These are phyloP conservation scores for Andrena minutula DNA, from an alignment of 2,888 invertebrate species.

Conservation along the genomic window DNA sequence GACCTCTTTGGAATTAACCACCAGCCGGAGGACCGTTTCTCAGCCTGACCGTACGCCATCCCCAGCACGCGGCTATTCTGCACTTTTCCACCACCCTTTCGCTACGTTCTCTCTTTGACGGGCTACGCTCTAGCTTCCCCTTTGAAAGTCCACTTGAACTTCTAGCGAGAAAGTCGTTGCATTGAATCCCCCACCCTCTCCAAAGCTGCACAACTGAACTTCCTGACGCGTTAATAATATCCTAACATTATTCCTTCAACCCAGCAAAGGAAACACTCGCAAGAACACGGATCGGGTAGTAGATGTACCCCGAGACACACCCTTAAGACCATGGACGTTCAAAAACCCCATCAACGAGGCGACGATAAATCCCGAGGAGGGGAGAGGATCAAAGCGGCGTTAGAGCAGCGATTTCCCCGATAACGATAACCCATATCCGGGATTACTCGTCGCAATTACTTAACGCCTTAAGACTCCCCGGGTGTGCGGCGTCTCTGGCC, in stretches of 20 bases:
- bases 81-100: slow-evolving; percentile 1
- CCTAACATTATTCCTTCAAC: too few relatives aligned
- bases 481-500: slow-evolving; percentile 60
- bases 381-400: slow-evolving; percentile 35
- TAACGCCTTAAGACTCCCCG: slow-evolving; percentile 71
- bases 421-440: slow-evolving; percentile 79
- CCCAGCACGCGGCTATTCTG: background rate
- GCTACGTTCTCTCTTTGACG: slow-evolving; percentile 6
- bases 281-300: too few relatives aligned
- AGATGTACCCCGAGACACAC: too few relatives aligned
- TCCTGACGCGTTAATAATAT: too few relatives aligned
- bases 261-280: too few relatives aligned
- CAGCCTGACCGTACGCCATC: slow-evolving; percentile 30
- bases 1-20: slow-evolving; percentile 80
- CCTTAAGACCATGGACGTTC: background rate
- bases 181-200: too few relatives aligned
- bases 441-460: slow-evolving; percentile 80
- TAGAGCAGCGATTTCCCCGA: slow-evolving; percentile 50
- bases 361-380: slow-evolving; percentile 9
- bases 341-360: background rate
- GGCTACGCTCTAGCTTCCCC: background rate
- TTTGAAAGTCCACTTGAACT: background rate
- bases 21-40: slow-evolving; percentile 67
- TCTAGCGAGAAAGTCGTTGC: slow-evolving; percentile 8
- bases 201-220: too few relatives aligned